Evolutionary conservation across 2,888 invertebrate species (phyloP), one percentile per base, ranked within the genome.

Genomic region (Lepeophtheirus nordmannii): DNA sequence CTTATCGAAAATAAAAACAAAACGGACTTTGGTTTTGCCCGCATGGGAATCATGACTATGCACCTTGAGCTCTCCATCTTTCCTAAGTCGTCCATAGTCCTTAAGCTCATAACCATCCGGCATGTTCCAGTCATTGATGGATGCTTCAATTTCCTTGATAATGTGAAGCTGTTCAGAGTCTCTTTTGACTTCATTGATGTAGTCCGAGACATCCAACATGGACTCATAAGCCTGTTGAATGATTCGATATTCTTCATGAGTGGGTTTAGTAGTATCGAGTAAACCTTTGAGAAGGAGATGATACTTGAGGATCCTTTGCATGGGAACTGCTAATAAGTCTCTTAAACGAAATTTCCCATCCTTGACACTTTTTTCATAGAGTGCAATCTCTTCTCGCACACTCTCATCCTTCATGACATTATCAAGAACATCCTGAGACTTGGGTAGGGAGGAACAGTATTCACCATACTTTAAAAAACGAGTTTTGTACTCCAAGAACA

Each of bases 241-340:
- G 57, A 17, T 65, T 10, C 23, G 37, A 73, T 85, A 85, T 72
- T 96, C 94, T 69, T 90, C 89, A 72, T 86, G 85, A 73, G 83
- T 83, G 11, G 39, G 74, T 79, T 80, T 75, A 86, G 37, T 20
- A 1, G 63, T 53, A 37, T 63, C 20, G 65, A 89, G 84, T 62
- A 91, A 78, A 76, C 89, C 94, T 75, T 91, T 89, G 67, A 97
- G 78, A 62, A 98, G 78, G 67, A 98, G 80, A 76, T 96, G 96
- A 78, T 98, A 98, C 75, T 97, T 98, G 69, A 98, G 82, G 71
- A 98, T 87, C 74, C 98, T 81, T 78, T 98, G 98, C 91, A 98
- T 94, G 58, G 98, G 98, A 69, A 98, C 93, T 23, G 93, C 90
- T 60, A 98, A 79, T 70, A 98, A 87, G 76, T 98, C 98, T 62